Conservation (phyloP, 2,797 vertebrate species). For the Microctenopoma steveboyesi region DNA sequence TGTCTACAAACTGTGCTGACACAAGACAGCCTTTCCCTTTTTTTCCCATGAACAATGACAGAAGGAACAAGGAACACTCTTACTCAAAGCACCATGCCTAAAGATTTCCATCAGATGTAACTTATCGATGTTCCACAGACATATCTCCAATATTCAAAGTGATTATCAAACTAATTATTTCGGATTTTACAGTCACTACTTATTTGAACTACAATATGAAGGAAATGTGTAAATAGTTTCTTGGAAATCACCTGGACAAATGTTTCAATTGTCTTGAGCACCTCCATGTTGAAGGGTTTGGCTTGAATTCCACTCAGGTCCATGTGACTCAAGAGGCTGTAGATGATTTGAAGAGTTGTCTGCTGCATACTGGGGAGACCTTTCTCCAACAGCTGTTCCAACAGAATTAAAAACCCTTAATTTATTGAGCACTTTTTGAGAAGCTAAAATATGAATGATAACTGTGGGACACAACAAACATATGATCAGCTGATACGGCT, state of each 20-base stretch:
- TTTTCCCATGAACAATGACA: conserved; percentile 36
- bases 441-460: not conserved
- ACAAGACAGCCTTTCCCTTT: conserved; percentile 47
- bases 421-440: not conserved
- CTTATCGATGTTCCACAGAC: not conserved
- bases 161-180: too few species aligned
- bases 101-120: conserved; percentile 46
- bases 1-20: conserved; percentile 74
- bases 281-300: conserved; percentile 95
- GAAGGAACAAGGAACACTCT: conserved; percentile 42
- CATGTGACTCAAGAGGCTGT: conserved; percentile 97
- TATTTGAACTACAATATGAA: not conserved
- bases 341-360: conserved; percentile 95
- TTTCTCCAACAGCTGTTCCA: conserved; percentile 92
- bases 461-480: conserved; percentile 1
- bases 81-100: conserved; percentile 24
- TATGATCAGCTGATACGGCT: not conserved
- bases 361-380: conserved; percentile 96
- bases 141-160: too few species aligned
- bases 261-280: conserved; percentile 97
- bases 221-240: not conserved
- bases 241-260: conserved; percentile 89
- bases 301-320: conserved; percentile 92
- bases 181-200: not conserved
- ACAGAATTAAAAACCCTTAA: conserved; percentile 4